Evolutionary conservation across 1,140 invertebrate species (phyloP).

Genomic region (Drosophila watanabei): DNA sequence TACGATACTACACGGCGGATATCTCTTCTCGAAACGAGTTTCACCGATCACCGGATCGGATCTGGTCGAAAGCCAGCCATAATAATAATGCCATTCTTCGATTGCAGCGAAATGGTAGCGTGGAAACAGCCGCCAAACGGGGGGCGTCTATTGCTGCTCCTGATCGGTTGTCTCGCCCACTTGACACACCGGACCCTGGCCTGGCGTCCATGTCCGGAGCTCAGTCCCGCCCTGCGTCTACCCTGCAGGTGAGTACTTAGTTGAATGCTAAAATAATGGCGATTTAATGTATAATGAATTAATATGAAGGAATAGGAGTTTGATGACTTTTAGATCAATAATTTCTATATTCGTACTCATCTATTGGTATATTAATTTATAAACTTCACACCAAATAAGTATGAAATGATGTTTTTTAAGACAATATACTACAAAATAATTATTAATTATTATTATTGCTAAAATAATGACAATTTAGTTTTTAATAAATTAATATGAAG

Average conservation of each 20-base stretch:
- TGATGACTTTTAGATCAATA: neutral
- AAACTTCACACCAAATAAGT: neutral
- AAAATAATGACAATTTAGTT: neutral
- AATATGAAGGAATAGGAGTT: neutral
- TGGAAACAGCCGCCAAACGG: constrained; percentile 60
- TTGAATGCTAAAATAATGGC: neutral
- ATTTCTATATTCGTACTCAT: no score
- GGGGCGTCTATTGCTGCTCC: constrained; percentile 47
- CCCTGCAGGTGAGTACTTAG: constrained; percentile 81
- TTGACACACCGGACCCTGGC: constrained; percentile 60
- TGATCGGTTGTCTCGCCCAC: constrained; percentile 57
- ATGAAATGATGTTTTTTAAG: neutral
- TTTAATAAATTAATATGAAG: neutral
- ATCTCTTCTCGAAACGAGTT: constrained; percentile 52
- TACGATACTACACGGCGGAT: constrained; percentile 22
- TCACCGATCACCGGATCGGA: constrained; percentile 22
- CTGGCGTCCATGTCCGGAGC: constrained; percentile 85
- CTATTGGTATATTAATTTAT: neutral
- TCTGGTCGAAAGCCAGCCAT: constrained; percentile 19
- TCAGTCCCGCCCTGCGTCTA: constrained; percentile 81
- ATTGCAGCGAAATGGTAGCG: constrained; percentile 69
- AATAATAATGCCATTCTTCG: constrained; percentile 35
- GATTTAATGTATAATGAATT: neutral
- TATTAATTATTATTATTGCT: no score
- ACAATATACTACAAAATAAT: no score